Base-by-base conservation (phyloP, 30 jellyfish, hydroid and myxozoan species). In the Aurelia sp. region DNA sequence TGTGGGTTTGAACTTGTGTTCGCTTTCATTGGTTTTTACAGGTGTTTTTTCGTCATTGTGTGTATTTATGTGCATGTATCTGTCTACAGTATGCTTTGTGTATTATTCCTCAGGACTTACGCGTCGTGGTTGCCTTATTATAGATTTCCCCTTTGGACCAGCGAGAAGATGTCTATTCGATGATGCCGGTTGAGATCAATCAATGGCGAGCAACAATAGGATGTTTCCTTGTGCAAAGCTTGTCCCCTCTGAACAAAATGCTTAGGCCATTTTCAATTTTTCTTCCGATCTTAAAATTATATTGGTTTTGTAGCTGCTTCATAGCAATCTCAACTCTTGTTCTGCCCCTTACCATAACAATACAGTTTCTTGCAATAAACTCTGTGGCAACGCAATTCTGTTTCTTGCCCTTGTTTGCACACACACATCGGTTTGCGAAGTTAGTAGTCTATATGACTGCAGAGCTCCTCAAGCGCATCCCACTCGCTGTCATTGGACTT, bases 121-220 rank as follows among this genome's bases (percentile, higher is more conserved):
- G 74, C 44, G 13, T 21, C 74, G 4, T 64, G 31, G 74, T 27
- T 64, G 21, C 74, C 44, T 19, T 51, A 53, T 74, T 55, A 47
- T 23, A 60, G 20, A 33, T 52, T 51, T n/a, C 48, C 70, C 71
- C 40, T 55, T 74, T 19, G 55, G 57, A 74, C 85, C 85, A 74
- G 73, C 59, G 1, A 41, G 85, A 48, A 53, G 85, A 55, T 55
- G 44, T 53, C 40, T 74, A 15, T 74, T 19, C 55, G 85, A 74
- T 47, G 59, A 71, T 71, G 81, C 81, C 66, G 66, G 81, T 71
- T 71, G 81, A 71, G 19, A 13, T 68, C 79, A 71, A 71, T 71
- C 81, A 71, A 47, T 71, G 81, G 81, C 81, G 81, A 41, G 81
- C 81, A 71, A 71, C 81, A 74, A 74, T 21, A 10, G 86, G 80